Base-by-base conservation (phyloP, 1,140 invertebrate species). In the Polypedilum pembai region DNA sequence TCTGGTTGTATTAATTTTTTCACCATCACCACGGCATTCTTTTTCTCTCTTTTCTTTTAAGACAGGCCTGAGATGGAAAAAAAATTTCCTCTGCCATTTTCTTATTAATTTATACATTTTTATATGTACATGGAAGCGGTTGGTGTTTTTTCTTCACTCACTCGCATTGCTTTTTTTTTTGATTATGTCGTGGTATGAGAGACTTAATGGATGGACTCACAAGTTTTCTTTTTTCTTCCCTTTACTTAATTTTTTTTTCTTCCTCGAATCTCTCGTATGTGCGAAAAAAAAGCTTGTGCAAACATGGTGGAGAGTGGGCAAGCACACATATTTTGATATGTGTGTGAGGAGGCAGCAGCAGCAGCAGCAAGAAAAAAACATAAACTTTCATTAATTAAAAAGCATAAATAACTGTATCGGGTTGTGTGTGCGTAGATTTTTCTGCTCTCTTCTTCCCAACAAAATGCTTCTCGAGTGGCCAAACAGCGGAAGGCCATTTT, bases 371-470 rank as follows among this genome's bases (percentile, higher is more conserved):
- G 45, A 56, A 56, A 45, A 33, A 69, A 69, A 69, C 65, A 69
- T 69, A 69, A 69, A 69, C n/a, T 69, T 69, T 69, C 65, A 69
- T 69, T 69, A 69, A 69, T 69, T 69, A 69, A 69, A 69, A 69
- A 69, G 65, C 65, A 69, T 69, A 69, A 69, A 69, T 69, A 69
- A 69, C 65, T 69, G 20, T 69, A 20, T 18, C 17, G 20, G 65
- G 20, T 69, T 18, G 17, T 69, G 17, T 18, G 65, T 21, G 65
- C 17, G 65, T 56, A 56, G n/a, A 56, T 56, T 56, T 33, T 56
- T n/a, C 45, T 45, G 41, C 8, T n/a, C 12, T 33, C 24, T 1
- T 3, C 24, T 33, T 5, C 24, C 24, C 24, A 33, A 33, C 1
- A 33, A 33, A 33, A 33, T 33, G 24, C 24, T 33, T 33, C 12